These are phyloP conservation scores for Leptopilina myrica DNA, from an alignment of 2,888 invertebrate species.

Conservation along the genomic window DNA sequence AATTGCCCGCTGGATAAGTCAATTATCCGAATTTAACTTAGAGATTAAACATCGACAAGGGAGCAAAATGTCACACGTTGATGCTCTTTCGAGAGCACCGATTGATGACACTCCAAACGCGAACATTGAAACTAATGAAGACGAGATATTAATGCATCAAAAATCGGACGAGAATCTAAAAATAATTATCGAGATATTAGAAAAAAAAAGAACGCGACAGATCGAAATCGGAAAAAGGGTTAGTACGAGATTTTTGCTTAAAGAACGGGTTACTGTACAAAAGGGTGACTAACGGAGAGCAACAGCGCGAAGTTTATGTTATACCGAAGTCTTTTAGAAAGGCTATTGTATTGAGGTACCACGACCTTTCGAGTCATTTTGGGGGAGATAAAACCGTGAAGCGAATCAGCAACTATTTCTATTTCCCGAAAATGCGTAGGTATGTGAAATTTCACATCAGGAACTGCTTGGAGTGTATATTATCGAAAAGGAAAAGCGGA, in stretches of 20 bases:
- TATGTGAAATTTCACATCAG: constrained; percentile 13
- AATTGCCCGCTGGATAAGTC: constrained; percentile 35
- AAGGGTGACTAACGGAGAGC: background rate
- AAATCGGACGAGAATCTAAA: background rate
- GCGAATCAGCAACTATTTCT: constrained; percentile 32
- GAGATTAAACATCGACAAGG: constrained; percentile 36
- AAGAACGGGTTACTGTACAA: background rate
- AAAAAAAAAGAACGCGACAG: background rate
- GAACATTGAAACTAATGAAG: background rate
- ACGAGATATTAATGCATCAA: background rate
- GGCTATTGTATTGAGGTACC: constrained; percentile 40
- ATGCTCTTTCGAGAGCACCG: constrained; percentile 43
- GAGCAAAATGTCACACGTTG: constrained; percentile 25
- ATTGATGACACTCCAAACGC: background rate
- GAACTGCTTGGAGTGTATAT: constrained; percentile 2
- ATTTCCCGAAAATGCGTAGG: constrained; percentile 30
- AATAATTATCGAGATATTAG: background rate
- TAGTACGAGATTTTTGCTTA: constrained; percentile 17
- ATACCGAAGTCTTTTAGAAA: constrained; percentile 42
- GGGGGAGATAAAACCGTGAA: constrained; percentile 22
- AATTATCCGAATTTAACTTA: constrained; percentile 37
- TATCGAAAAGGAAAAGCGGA: background rate
- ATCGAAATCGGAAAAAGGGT: constrained; percentile 11
- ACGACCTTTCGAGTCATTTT: constrained; percentile 42
- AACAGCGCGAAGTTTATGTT: constrained; percentile 38